Base-by-base conservation (phyloP, 1,140 invertebrate species). In the Drosophila auraria region DNA sequence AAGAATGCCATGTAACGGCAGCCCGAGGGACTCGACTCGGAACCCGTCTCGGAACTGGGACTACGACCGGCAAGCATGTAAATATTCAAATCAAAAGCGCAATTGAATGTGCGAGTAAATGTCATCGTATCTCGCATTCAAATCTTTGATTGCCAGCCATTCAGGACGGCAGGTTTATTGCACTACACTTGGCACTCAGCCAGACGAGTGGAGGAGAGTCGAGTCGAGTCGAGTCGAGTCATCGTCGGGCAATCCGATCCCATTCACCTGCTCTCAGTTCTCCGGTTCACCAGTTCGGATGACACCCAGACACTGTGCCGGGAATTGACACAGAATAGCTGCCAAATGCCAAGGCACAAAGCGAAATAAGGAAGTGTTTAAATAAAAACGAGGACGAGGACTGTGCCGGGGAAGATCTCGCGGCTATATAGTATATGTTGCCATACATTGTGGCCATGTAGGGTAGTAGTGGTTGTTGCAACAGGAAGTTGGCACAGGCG, bases 81-180 rank as follows among this genome's bases (percentile, higher is more conserved):
- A 87, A 89, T 87, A 90, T 90, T 90, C 84, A 89, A 89, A 89
- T 89, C 78, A 89, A 89, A 89, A 89, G 84, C 84, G 82, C 86
- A 89, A 87, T 87, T 87, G 81, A 87, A 83, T 91, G 82, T 87
- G 82, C 83, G 80, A 87, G 83, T 87, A 90, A 91, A 91, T 91
- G 87, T 91, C 87, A 91, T 91, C 87, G 87, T 91, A 91, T 91
- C 87, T 91, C 51, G 78, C 87, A 91, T 91, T 91, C 83, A 87
- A 82, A 91, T 91, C 87, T 91, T 91, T 91, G 87, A 91, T 91
- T 91, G 87, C 87, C 83, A 91, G 75, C 81, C 84, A 91, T 91
- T 91, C 87, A 89, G 73, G 58, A 87, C 65, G 79, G 75, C 70
- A 80, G 77, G 86, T 89, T 89, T 89, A 89, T 89, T 89, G 86